Base-by-base conservation (phyloP, 1,140 invertebrate genomes). In the Drosophila nikananu region DNA sequence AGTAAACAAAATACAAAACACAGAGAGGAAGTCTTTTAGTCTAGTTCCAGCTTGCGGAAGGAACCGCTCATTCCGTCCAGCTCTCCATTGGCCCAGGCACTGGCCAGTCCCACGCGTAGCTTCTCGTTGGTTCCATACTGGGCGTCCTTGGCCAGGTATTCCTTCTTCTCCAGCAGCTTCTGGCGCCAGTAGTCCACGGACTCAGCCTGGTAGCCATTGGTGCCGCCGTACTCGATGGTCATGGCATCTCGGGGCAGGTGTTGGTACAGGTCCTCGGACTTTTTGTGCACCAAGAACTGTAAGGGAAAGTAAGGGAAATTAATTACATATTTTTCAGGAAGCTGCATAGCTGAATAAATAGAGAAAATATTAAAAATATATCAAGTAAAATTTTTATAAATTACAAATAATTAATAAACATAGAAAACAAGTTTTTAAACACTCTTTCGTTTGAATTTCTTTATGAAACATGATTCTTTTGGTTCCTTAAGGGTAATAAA, bases 191-290 rank as follows among this genome's bases (percentile, higher is more conserved):
- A 79, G 39, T 94, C 94, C 93, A 93, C 52, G 46, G 92, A 92
- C 73, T 94, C 94, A 39, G 57, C 84, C 21, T 93, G 63, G 1
- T 94, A 79, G 30, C 94, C 94, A 67, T 93, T 94, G 59, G 93
- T 91, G 13, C 94, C 94, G 2, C 95, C 95, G 60, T 94, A 94
- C 68, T 95, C 95, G 42, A 94, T 94, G 12, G 95, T 94, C 54
- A 95, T 79, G 5, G 94, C 91, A n/a, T 95, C 94, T 17, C 92
- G 55, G 1, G 94, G 93, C 13, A 95, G 77, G 64, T 92, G 93
- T 61, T 94, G 92, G 35, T 86, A 86, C 25, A 95, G 75, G 58
- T 93, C 92, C 48, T 94, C 93, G 10, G 79, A 80, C 42, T 90
- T 92, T 93, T 80, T 95, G 94, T 93, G 94, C 89, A 90, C 91